Base-by-base conservation (phyloP, 2,888 invertebrate genomes). In the Camponotus fellah region DNA sequence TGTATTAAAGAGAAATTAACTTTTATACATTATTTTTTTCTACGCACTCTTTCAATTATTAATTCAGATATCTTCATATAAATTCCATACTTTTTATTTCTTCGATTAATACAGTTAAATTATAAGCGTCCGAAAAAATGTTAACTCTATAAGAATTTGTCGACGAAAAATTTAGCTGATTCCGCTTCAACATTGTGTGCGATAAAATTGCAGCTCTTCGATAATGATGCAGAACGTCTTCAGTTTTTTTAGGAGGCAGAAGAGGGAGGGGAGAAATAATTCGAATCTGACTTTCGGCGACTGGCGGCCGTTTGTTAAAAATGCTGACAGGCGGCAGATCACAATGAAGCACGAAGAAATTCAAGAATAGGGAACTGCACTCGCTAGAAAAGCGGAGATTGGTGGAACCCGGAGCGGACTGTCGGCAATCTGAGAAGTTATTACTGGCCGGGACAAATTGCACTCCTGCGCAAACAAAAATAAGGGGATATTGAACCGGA, bases 271-370 rank as follows among this genome's bases (percentile, higher is more conserved):
- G 17, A 17, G n/a, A 21, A 82, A 82, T 74, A 81, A 56, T 80
- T 62, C 72, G 65, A 60, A 71, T 56, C 43, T 43, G 66, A 77
- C 81, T 71, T 49, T 64, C 64, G 83, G 40, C n/a, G 81, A 74
- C 68, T 43, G 71, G 69, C 58, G 65, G 21, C 49, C 53, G 65
- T 84, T 84, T 74, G 82, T 82, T 74, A 82, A 84, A 82, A 80
- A 82, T 21, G 82, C 46, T 69, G 84, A 64, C 60, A 65, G 46
- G 32, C 82, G 53, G 49, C 68, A 49, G 82, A 58, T 68, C 82
- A 76, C 76, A 71, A 84, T 84, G 83, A 66, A 64, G 83, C 83
- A 69, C 56, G 75, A 71, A 76, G 82, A 76, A 84, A 82, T 82
- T 84, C 82, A 69, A 84, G 84, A 60, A 84, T 72, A 65, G 79